These are phyloP conservation scores for Dryoscopus gambensis DNA, from an alignment of 2,113 vertebrate species.

Conservation along the genomic window DNA sequence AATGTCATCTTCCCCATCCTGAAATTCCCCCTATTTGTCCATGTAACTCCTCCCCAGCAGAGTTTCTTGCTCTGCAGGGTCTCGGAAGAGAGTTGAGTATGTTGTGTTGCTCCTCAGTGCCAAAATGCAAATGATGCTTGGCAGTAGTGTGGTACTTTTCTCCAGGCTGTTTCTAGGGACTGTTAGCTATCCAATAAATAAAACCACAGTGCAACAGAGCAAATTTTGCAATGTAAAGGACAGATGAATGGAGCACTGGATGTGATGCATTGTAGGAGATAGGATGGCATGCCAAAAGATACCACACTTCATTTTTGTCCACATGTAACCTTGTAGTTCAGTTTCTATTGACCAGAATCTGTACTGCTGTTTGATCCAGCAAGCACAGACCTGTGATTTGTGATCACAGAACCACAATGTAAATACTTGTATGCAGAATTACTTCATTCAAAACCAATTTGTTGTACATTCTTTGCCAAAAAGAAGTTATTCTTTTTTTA, in stretches of 20 bases:
- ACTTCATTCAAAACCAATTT: not conserved
- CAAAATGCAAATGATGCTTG: conserved; percentile 44
- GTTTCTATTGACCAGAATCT: not conserved
- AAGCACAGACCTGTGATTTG: not conserved
- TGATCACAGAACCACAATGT: not conserved
- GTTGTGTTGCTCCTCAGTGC: not conserved
- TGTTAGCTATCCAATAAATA: not conserved
- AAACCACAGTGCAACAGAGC: not conserved
- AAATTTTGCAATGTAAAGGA: not conserved
- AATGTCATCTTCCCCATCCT: not conserved
- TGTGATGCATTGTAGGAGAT: not conserved
- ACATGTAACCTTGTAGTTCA: not conserved
- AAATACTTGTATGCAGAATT: not conserved
- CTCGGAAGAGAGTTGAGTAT: not conserved
- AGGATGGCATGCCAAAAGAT: not conserved
- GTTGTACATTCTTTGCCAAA: not conserved
- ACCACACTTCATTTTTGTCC: not conserved
- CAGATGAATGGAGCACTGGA: not conserved
- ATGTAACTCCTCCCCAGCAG: not conserved
- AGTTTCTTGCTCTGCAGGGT: conserved; percentile 15
- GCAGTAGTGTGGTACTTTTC: not conserved
- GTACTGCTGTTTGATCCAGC: not conserved
- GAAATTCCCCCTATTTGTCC: not conserved
- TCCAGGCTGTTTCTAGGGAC: not conserved
- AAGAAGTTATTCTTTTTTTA: not conserved